Base-by-base conservation (phyloP, 2,888 invertebrate genomes). In the Clusia tigrina region DNA sequence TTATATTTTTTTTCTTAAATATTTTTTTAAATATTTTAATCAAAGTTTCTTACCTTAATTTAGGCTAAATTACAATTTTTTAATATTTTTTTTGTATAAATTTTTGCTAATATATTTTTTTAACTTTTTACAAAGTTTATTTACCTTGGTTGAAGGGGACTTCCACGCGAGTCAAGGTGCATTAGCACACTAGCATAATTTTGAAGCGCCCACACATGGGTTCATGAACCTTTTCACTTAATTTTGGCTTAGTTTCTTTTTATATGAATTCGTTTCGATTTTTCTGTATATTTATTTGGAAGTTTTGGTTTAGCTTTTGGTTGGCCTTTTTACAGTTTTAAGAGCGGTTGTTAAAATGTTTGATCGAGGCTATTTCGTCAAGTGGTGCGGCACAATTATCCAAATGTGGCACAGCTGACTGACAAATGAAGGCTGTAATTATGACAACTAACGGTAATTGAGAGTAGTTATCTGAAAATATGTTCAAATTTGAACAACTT, bases 131-230 rank as follows among this genome's bases (percentile, higher is more conserved):
- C n/a, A n/a, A n/a, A n/a, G n/a, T n/a, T n/a, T n/a, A n/a, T n/a
- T n/a, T n/a, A n/a, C n/a, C n/a, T n/a, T n/a, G n/a, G n/a, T n/a
- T n/a, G n/a, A n/a, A n/a, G n/a, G n/a, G n/a, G n/a, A n/a, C n/a
- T n/a, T n/a, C n/a, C n/a, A n/a, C n/a, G 74, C 74, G 63, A 66
- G 58, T 69, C 68, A 71, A 73, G n/a, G 66, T 68, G 67, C 69
- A 70, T 62, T 69, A 62, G 64, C 71, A 72, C 69, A 71, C 72
- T 71, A 71, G 68, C 71, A 69, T 64, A 54, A 25, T 54, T 42
- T 42, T 6, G 10, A 17, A 3, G 3, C n/a, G 42, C 26, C 54
- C 46, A 60, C 60, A 26, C 20, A 10, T 22, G 18, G 22, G 55
- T 55, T 55, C 55, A 37, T 37, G n/a, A 37, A 55, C 37, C 55